Conservation (phyloP, 2,113 vertebrate genomes). For the Ptilorrhoa leucosticta region DNA sequence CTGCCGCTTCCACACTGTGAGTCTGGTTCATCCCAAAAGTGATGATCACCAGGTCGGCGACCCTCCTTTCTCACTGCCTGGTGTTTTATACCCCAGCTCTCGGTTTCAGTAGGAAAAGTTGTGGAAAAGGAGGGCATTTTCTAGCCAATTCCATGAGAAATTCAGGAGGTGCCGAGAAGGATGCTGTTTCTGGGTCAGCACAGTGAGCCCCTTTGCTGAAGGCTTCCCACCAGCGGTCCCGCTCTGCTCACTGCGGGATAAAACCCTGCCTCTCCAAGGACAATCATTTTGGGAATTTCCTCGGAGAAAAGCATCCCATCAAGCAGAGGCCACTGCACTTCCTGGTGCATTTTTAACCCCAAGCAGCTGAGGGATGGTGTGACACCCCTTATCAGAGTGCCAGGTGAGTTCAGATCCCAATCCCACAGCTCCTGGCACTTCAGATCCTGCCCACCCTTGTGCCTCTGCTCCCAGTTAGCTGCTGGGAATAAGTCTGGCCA, state of each 20-base stretch:
- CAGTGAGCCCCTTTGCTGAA: neutral
- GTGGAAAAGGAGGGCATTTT: neutral
- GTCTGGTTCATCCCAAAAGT: neutral
- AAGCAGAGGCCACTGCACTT: neutral
- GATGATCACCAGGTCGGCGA: rapidly evolving
- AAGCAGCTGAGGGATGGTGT: neutral
- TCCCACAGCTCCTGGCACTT: neutral
- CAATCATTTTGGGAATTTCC: neutral
- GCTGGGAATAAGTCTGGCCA: neutral
- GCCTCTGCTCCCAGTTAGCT: neutral
- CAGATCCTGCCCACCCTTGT: rapidly evolving
- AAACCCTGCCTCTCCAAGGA: neutral
- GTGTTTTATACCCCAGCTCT: neutral
- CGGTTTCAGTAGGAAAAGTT: neutral
- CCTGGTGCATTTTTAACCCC: neutral
- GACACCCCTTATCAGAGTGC: rapidly evolving
- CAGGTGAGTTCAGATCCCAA: neutral
- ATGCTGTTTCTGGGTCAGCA: neutral
- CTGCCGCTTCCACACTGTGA: neutral
- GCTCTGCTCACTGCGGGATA: neutral
- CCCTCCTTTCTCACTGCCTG: neutral
- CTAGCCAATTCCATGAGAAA: neutral
- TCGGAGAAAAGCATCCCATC: neutral
- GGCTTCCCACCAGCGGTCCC: neutral
- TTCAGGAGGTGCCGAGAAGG: neutral